phyloP scores from a whole-genome alignment of 2,888 invertebrate genomes.

The Harmothoe impar region DNA sequence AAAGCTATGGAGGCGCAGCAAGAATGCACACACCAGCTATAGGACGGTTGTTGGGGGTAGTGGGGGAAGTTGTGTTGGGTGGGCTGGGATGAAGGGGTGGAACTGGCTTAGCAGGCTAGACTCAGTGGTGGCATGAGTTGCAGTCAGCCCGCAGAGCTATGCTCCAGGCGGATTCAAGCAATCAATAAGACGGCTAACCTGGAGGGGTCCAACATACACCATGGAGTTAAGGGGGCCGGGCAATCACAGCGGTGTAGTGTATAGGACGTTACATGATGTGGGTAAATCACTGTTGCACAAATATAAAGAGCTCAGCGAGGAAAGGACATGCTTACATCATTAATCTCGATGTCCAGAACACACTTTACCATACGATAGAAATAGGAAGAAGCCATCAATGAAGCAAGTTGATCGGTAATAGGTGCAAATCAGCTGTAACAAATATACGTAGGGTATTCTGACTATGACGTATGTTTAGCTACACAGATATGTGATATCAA shows the following conservation, averaged over 20 bases:
- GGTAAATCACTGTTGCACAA: not conserved
- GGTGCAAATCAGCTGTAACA: no score
- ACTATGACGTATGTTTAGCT: no score
- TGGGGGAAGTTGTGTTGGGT: not conserved
- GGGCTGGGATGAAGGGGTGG: not conserved
- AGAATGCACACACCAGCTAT: no score
- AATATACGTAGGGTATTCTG: no score
- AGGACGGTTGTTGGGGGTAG: not conserved
- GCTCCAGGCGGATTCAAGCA: not conserved
- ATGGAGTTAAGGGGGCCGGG: not conserved
- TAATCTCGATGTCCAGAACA: not conserved
- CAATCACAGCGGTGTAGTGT: not conserved
- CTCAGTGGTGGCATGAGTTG: not conserved
- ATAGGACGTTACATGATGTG: not conserved
- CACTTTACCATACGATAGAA: not conserved
- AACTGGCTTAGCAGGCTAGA: conserved; percentile 15
- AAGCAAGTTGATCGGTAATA: no score
- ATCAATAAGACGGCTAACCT: conserved; percentile 15
- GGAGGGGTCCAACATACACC: not conserved
- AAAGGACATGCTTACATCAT: not conserved
- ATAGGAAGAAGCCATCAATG: not conserved
- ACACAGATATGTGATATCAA: no score
- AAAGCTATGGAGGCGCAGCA: not conserved
- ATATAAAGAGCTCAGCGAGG: not conserved
- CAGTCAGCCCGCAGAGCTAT: not conserved